These are phyloP conservation scores for Ectobius pallidus DNA, from an alignment of 2,888 invertebrate genomes.

Conservation along the genomic window DNA sequence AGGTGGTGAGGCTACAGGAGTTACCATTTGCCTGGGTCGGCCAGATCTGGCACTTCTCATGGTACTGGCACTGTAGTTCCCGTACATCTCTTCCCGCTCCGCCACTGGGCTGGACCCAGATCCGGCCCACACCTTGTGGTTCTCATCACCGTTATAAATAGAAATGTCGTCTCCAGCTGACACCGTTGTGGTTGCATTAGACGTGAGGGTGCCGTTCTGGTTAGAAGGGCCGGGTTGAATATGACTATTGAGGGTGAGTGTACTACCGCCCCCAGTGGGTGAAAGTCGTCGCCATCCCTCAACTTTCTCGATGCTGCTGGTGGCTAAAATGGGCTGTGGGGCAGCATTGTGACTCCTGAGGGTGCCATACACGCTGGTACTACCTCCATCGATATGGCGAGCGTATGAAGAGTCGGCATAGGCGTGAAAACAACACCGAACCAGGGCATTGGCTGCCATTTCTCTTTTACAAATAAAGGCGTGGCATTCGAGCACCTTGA, in stretches of 20 bases:
- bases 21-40: constrained; percentile 80
- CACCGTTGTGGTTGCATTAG: constrained; percentile 53
- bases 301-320: constrained; percentile 56
- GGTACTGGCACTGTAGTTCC: constrained; percentile 71
- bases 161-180: constrained; percentile 70
- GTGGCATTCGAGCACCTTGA: constrained; percentile 98
- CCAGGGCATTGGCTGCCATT: constrained; percentile 96
- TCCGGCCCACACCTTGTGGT: constrained; percentile 93
- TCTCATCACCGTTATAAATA: constrained; percentile 88
- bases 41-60: constrained; percentile 60
- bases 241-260: constrained; percentile 64
- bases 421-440: constrained; percentile 96
- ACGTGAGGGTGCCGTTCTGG: constrained; percentile 54
- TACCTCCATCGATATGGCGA: constrained; percentile 57
- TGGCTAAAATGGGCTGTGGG: constrained; percentile 50
- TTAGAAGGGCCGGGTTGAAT: constrained; percentile 49
- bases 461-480: constrained; percentile 97
- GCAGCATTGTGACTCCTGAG: constrained; percentile 54
- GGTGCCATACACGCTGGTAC: constrained; percentile 56
- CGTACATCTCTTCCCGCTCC: constrained; percentile 71
- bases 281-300: constrained; percentile 61
- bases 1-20: constrained; percentile 82
- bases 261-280: constrained; percentile 59
- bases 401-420: constrained; percentile 96
- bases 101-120: constrained; percentile 62